Conservation (phyloP, 1,140 invertebrate species). For the Zophobas morio region DNA sequence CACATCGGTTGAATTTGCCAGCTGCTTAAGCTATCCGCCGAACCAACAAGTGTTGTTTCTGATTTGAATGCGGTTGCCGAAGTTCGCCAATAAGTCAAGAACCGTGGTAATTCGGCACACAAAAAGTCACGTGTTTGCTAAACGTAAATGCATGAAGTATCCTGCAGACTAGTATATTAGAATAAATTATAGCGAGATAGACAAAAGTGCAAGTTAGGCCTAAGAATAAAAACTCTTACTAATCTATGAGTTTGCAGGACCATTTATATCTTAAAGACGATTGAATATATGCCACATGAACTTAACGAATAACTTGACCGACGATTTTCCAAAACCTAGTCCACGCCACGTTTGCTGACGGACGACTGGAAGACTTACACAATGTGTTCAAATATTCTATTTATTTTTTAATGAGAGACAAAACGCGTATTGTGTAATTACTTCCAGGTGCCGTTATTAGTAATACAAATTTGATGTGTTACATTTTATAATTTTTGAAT, state of each 20-base stretch:
- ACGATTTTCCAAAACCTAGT: conserved; percentile 6
- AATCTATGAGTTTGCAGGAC: conserved; percentile 54
- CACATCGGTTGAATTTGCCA: conserved; percentile 4
- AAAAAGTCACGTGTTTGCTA: conserved; percentile 51
- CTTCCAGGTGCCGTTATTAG: conserved; percentile 2
- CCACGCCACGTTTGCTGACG: not conserved
- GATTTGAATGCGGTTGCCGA: conserved; percentile 28
- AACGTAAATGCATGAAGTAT: conserved; percentile 47
- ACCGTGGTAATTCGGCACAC: conserved; percentile 52
- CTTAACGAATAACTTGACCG: conserved; percentile 12
- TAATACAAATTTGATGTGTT: conserved; percentile 5
- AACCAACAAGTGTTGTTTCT: conserved; percentile 34
- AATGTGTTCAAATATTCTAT: conserved; percentile 26
- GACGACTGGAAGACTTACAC: not conserved
- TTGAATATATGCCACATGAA: conserved; percentile 41
- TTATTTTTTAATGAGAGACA: conserved; percentile 33
- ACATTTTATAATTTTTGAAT: not conserved
- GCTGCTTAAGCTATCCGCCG: conserved; percentile 37
- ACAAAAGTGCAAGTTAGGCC: conserved; percentile 51
- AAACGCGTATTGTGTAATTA: not conserved
- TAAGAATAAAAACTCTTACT: conserved; percentile 47
- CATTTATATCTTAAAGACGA: conserved; percentile 38
- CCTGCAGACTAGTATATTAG: conserved; percentile 53
- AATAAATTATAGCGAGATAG: conserved; percentile 44
- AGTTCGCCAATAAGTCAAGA: conserved; percentile 43